These are phyloP conservation scores for Pseudolaguvia tuberculata DNA, from an alignment of 2,113 vertebrate species.

Conservation along the genomic window DNA sequence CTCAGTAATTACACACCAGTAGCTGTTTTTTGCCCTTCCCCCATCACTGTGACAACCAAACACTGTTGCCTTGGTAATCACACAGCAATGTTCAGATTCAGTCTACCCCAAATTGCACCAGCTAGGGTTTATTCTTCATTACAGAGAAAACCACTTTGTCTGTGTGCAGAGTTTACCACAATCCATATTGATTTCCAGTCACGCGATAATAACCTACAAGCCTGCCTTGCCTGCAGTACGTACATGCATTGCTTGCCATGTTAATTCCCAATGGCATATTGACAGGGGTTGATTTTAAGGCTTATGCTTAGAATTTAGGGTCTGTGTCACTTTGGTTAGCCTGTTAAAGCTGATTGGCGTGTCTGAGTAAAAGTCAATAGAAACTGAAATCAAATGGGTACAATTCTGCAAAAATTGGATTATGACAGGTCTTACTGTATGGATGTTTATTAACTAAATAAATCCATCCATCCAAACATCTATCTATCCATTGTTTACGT, in stretches of 20 bases:
- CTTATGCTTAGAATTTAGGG: background rate
- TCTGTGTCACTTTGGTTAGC: background rate
- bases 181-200: background rate
- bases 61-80: conserved; percentile 57
- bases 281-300: conserved; percentile 16
- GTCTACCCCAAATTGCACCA: conserved; percentile 12
- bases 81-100: conserved; percentile 35
- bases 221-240: background rate
- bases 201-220: conserved; percentile 19
- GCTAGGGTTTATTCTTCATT: background rate
- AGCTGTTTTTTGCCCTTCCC: conserved; percentile 35
- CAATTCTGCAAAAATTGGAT: no score
- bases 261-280: conserved; percentile 35
- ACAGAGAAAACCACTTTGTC: conserved; percentile 18
- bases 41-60: conserved; percentile 47
- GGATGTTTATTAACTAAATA: no score
- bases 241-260: background rate
- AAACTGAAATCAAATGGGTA: no score
- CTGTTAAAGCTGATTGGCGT: no score
- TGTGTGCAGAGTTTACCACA: conserved; percentile 1
- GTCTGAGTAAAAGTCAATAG: no score
- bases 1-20: conserved; percentile 50
- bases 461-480: no score
- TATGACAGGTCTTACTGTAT: no score
- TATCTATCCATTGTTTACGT: no score